phyloP scores from a whole-genome alignment of 2,888 invertebrate species.

The Sicus ferrugineus region DNA sequence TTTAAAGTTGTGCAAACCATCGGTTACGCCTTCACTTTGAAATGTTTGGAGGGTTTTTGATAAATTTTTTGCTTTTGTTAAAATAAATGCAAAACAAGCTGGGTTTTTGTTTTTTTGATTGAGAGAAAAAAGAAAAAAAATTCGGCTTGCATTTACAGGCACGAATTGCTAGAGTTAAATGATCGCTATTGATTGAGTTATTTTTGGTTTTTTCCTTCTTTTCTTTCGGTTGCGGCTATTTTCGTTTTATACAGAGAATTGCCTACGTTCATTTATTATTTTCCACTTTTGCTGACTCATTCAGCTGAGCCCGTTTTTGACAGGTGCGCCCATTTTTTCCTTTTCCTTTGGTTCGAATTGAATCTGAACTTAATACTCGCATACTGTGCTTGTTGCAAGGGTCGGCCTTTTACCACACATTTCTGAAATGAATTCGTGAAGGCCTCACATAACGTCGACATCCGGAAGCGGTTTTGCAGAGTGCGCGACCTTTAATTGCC shows the following conservation, averaged over 20 bases:
- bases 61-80: too few species aligned
- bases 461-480: not conserved
- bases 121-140: too few species aligned
- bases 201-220: not conserved
- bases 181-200: not conserved
- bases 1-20: too few species aligned
- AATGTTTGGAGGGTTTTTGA: too few species aligned
- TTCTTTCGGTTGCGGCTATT: not conserved
- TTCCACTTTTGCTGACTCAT: not conserved
- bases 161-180: too few species aligned
- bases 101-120: too few species aligned
- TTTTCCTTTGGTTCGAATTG: not conserved
- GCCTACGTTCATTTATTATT: not conserved
- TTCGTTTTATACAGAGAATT: not conserved
- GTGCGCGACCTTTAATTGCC: not conserved
- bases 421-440: not conserved
- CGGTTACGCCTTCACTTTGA: too few species aligned
- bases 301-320: not conserved
- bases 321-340: not conserved
- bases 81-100: too few species aligned
- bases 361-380: not conserved
- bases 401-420: not conserved
- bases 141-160: too few species aligned
- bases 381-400: not conserved
- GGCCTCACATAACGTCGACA: not conserved